Base-by-base conservation (phyloP, 2,888 invertebrate species). In the Platycnemis pennipes region DNA sequence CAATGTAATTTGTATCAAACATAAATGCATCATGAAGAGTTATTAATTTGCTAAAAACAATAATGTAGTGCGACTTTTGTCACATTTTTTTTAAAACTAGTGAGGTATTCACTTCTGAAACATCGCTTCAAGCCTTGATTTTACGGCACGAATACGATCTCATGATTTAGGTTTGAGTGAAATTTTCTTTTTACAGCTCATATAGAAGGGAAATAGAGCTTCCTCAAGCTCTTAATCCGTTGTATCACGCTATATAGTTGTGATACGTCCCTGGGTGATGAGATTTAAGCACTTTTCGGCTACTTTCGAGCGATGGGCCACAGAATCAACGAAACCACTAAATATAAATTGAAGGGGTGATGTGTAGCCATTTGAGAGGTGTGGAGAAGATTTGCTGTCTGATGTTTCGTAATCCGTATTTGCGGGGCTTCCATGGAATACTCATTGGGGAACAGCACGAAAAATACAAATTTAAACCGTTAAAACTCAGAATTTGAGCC, bases 391-490 rank as follows among this genome's bases (percentile, higher is more conserved):
- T 91, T 22, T 42, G 63, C 42, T n/a, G 44, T 26, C 56, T 16
- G 44, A 44, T 42, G 63, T 63, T 91, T 91, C 91, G 91, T 91
- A 91, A 91, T 91, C 91, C 91, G 56, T 44, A 42, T 8, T 16
- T n/a, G n/a, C 63, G 49, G 45, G 91, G 91, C 91, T 91, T 91
- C 91, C 44, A 37, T 44, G 44, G 37, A 37, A 42, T 91, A 45
- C 91, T 91, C 63, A 45, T 44, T 44, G 91, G 91, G 91, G 91
- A 63, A 91, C 91, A 69, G 63, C n/a, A 31, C 19, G 45, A 91
- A 63, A 22, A 91, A 45, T n/a, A 63, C 44, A 91, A 46, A 69
- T 63, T 63, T 45, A 44, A 63, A 22, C 44, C 91, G 11, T 13
- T 77, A 77, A 91, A 69, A 56, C 44, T 91, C 91, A 22, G 31